Evolutionary conservation across 1,140 invertebrate genomes (phyloP).

Genomic region (Condylostylus longicornis): DNA sequence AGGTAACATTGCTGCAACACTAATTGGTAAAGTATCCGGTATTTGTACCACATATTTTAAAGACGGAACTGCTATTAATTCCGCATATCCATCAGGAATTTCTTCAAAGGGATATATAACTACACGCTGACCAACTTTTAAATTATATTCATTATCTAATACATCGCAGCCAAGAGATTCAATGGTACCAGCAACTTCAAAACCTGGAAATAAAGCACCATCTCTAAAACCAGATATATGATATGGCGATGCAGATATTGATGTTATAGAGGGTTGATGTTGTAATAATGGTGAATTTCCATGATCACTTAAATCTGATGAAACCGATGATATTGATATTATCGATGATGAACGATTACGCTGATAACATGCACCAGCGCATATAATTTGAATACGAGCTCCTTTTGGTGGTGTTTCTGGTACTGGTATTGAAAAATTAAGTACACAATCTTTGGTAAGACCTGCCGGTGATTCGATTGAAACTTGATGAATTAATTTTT

Average conservation of each 20-base stretch:
- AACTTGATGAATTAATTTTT: slow-evolving; percentile 64
- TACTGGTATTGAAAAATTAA: slow-evolving; percentile 72
- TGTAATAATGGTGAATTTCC: slow-evolving; percentile 12
- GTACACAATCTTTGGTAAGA: slow-evolving; percentile 57
- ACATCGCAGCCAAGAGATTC: slow-evolving; percentile 56
- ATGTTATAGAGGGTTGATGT: slow-evolving; percentile 10
- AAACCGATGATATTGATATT: slow-evolving; percentile 50
- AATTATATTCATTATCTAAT: slow-evolving; percentile 34
- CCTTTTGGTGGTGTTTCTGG: slow-evolving; percentile 69
- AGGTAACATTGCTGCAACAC: slow-evolving; percentile 76
- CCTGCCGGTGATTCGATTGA: slow-evolving; percentile 69
- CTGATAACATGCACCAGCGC: slow-evolving; percentile 67
- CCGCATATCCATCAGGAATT: slow-evolving; percentile 73
- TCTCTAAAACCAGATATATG: slow-evolving; percentile 63
- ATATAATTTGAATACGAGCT: slow-evolving; percentile 63
- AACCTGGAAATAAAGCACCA: slow-evolving; percentile 65
- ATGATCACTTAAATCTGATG: slow-evolving; percentile 34
- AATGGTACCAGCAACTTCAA: slow-evolving; percentile 65
- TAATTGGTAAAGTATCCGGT: slow-evolving; percentile 61
- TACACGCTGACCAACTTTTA: slow-evolving; percentile 55
- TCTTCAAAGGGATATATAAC: slow-evolving; percentile 72
- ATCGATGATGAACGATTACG: slow-evolving; percentile 53
- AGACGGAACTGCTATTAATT: slow-evolving; percentile 71
- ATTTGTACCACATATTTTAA: slow-evolving; percentile 68
- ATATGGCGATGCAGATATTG: slow-evolving; percentile 38